phyloP scores from a whole-genome alignment of 2,113 vertebrate species.

The Aptenodytes patagonicus region DNA sequence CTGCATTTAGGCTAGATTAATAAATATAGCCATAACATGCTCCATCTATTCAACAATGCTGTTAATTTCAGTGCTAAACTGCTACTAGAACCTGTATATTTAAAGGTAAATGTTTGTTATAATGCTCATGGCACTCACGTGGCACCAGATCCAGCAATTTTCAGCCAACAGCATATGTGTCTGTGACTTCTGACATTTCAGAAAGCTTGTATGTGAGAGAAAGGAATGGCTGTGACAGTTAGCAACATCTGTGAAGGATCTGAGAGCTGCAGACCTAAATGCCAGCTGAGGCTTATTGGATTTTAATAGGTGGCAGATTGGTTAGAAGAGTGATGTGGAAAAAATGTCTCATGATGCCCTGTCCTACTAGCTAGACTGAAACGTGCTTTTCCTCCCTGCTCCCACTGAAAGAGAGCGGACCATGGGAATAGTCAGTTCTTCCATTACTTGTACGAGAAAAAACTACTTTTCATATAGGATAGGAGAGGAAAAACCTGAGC shows the following conservation, averaged over 20 bases:
- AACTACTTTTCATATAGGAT: neutral
- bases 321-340: neutral
- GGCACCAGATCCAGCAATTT: neutral
- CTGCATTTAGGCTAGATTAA: conserved; percentile 10
- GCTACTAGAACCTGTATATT: neutral
- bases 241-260: neutral
- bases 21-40: neutral
- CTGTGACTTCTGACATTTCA: neutral
- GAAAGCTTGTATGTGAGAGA: neutral
- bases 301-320: neutral
- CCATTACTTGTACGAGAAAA: neutral
- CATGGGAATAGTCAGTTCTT: neutral
- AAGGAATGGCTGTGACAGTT: neutral
- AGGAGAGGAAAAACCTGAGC: neutral
- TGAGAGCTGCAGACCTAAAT: neutral
- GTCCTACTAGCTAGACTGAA: neutral
- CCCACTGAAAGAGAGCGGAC: neutral
- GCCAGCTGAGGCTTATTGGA: neutral
- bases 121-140: neutral
- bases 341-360: neutral
- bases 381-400: neutral
- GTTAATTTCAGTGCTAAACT: neutral
- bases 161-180: neutral
- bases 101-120: neutral
- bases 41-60: neutral